These are phyloP conservation scores for Centropus unirufus DNA, from an alignment of 2,113 vertebrate genomes.

Conservation along the genomic window DNA sequence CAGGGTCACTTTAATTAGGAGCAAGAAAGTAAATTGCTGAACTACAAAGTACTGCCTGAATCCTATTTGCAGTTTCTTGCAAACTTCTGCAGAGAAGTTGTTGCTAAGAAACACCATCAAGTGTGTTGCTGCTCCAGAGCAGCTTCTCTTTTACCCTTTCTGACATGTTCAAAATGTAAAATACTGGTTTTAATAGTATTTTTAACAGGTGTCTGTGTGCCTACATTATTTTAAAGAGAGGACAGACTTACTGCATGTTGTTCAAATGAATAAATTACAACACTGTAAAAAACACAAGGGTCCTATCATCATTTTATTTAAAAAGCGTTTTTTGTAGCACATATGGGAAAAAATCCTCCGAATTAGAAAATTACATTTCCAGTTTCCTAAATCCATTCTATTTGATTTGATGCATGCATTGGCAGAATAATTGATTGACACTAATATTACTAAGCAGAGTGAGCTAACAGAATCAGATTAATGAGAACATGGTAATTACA, in stretches of 20 bases:
- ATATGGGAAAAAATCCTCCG: slow-evolving; percentile 7
- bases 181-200: slow-evolving; percentile 17
- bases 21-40: slow-evolving; percentile 3
- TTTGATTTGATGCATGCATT: slow-evolving; percentile 69
- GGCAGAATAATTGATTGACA: slow-evolving; percentile 79
- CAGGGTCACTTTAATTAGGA: neutral
- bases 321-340: neutral
- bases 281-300: neutral
- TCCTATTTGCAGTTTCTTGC: slow-evolving; percentile 19
- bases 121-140: slow-evolving; percentile 62
- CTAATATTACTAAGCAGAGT: slow-evolving; percentile 65
- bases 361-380: slow-evolving; percentile 45
- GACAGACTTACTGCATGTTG: neutral
- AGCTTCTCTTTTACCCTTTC: slow-evolving; percentile 50
- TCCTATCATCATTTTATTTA: neutral
- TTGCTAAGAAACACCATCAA: slow-evolving; percentile 78
- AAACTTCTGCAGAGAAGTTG: slow-evolving; percentile 69
- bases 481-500: slow-evolving; percentile 82
- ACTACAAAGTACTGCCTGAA: slow-evolving; percentile 23
- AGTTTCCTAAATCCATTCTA: slow-evolving; percentile 63
- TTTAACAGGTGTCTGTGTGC: neutral
- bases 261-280: neutral
- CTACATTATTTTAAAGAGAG: neutral
- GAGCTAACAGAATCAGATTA: slow-evolving; percentile 77
- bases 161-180: slow-evolving; percentile 62